Conservation (phyloP, 2,888 invertebrate species). For the Drosophila cracens region DNA sequence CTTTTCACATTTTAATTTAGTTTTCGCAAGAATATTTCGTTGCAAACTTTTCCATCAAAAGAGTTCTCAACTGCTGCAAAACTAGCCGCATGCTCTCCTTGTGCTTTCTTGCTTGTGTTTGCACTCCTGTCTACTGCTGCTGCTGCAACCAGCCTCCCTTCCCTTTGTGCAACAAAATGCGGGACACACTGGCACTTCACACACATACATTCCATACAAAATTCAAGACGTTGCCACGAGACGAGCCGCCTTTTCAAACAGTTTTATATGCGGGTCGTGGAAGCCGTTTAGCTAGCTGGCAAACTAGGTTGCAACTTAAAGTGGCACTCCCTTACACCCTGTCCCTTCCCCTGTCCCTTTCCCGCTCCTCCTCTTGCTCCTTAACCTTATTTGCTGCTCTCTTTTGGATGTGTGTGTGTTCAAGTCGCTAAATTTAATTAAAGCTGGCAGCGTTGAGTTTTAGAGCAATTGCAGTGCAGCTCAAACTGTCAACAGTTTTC, state of each 20-base stretch:
- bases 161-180: constrained; percentile 23
- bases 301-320: constrained; percentile 52
- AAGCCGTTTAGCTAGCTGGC: constrained; percentile 28
- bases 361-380: neutral
- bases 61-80: constrained; percentile 27
- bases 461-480: constrained; percentile 26
- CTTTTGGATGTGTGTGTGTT: constrained; percentile 58
- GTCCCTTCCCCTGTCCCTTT: too few relatives aligned
- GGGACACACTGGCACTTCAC: constrained; percentile 22
- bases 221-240: constrained; percentile 27
- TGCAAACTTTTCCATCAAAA: constrained; percentile 72
- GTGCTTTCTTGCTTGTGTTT: constrained; percentile 21
- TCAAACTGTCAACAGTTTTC: constrained; percentile 42
- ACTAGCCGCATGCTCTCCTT: constrained; percentile 15
- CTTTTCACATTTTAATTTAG: constrained; percentile 76
- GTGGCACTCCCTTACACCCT: constrained; percentile 17
- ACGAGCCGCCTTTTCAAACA: constrained; percentile 48
- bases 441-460: constrained; percentile 7
- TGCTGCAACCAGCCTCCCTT: neutral
- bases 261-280: constrained; percentile 65
- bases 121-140: constrained; percentile 12
- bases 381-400: constrained; percentile 5
- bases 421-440: constrained; percentile 65
- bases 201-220: constrained; percentile 2
- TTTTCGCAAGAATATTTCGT: constrained; percentile 72